Evolutionary conservation across 2,113 vertebrate genomes (phyloP).

Genomic region (Sminthopsis crassicaudata): DNA sequence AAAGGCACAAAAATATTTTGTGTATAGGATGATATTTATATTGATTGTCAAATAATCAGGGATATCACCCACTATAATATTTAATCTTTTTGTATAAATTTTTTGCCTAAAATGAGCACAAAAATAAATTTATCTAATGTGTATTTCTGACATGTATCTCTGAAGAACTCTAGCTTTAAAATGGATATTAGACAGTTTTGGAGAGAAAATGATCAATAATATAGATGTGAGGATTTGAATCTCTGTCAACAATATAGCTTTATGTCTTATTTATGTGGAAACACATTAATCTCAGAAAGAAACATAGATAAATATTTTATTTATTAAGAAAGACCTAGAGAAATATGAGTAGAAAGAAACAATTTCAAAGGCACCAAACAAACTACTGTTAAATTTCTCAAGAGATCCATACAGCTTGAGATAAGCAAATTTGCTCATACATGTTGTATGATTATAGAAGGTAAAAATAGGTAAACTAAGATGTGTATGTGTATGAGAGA

Average conservation of each 20-base stretch:
- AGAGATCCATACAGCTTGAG: background rate
- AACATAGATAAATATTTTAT: background rate
- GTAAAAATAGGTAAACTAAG: background rate
- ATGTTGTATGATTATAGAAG: background rate
- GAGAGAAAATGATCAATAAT: background rate
- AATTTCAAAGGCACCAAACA: background rate
- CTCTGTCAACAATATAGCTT: background rate
- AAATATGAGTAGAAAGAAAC: background rate
- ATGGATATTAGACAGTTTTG: background rate
- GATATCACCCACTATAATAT: background rate
- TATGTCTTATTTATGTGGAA: background rate
- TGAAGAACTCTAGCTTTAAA: too few relatives aligned
- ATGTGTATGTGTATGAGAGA: too few relatives aligned
- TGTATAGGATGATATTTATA: background rate
- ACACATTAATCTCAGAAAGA: background rate
- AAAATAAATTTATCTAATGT: background rate
- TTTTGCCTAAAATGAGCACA: background rate
- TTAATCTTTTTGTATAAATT: background rate
- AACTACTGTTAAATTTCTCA: background rate
- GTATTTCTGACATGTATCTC: background rate
- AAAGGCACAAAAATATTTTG: background rate
- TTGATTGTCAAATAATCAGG: background rate
- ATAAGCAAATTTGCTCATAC: background rate
- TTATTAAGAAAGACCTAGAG: background rate
- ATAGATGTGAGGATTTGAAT: background rate